These are phyloP conservation scores for Geotrupes spiniger DNA, from an alignment of 2,888 invertebrate species.

Conservation along the genomic window DNA sequence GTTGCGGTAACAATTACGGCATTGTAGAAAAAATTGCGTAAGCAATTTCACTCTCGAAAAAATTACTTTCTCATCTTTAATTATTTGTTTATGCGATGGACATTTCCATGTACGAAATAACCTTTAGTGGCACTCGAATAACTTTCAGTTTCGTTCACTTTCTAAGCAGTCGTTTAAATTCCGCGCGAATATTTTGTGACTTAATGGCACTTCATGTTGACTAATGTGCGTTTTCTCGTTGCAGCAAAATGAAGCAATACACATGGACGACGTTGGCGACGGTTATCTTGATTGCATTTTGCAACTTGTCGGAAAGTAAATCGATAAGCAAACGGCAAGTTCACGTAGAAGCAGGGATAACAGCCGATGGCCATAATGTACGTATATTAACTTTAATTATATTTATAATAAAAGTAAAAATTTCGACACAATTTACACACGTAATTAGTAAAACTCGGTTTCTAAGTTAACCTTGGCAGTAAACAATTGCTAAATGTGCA, in stretches of 20 bases:
- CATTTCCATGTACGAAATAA: slow-evolving; percentile 5
- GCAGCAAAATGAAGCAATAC: slow-evolving; percentile 39
- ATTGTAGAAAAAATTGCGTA: no score
- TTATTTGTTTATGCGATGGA: background rate
- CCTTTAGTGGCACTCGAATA: slow-evolving; percentile 6
- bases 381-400: slow-evolving; percentile 17
- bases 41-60: slow-evolving; percentile 2
- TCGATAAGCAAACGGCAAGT: slow-evolving; percentile 40
- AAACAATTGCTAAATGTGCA: no score
- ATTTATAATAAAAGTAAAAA: background rate
- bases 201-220: slow-evolving; percentile 1
- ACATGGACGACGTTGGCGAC: slow-evolving; percentile 36
- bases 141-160: slow-evolving; percentile 17
- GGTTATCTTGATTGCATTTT: slow-evolving; percentile 35
- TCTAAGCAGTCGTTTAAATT: slow-evolving; percentile 17
- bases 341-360: slow-evolving; percentile 20
- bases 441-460: no score
- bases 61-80: slow-evolving; percentile 12
- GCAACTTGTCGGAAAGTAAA: slow-evolving; percentile 37
- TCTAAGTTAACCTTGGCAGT: no score
- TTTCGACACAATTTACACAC: no score
- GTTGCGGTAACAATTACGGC: no score
- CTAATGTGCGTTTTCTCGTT: slow-evolving; percentile 8
- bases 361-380: slow-evolving; percentile 24
- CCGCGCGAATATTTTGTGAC: background rate